Conservation (phyloP, 2,888 invertebrate species). For the Drosophila neonasuta region DNA sequence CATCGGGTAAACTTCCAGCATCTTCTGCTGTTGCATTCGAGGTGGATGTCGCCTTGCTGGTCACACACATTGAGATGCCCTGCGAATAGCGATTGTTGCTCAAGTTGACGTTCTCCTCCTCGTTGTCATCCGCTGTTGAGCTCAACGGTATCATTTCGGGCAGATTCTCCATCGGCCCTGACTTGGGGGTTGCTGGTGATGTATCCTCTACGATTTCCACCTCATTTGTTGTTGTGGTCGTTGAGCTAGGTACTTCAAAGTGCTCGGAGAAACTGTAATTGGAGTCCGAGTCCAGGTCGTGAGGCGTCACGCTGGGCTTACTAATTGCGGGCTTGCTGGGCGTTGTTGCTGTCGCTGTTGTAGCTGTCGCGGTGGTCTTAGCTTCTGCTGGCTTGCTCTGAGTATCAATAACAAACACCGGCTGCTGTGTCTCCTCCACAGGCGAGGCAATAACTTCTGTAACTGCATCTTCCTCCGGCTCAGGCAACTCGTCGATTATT, state of each 20-base stretch:
- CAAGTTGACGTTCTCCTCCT: conserved; percentile 11
- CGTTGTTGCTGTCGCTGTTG: not conserved
- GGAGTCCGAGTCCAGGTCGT: conserved; percentile 79
- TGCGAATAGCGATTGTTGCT: conserved; percentile 18
- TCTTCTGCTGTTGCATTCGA: not conserved
- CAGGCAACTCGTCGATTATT: conserved; percentile 7
- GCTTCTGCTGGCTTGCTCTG: conserved; percentile 31
- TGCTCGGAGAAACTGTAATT: conserved; percentile 82
- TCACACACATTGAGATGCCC: conserved; percentile 73
- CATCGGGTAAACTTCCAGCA: conserved; percentile 46
- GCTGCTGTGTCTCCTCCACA: conserved; percentile 44
- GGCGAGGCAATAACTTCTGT: not conserved
- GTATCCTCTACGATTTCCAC: not conserved
- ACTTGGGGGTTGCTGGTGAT: not conserved
- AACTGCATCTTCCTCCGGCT: not conserved
- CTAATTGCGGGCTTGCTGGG: not conserved
- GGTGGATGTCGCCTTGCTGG: conserved; percentile 27
- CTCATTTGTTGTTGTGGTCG: conserved; percentile 16
- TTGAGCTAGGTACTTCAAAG: conserved; percentile 69
- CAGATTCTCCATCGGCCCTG: conserved; percentile 67
- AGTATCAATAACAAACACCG: conserved; percentile 43
- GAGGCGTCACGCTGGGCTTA: conserved; percentile 23
- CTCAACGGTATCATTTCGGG: conserved; percentile 78
- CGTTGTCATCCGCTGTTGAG: conserved; percentile 18
- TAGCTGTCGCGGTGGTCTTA: not conserved